phyloP scores from a whole-genome alignment of 2,797 vertebrate species.

The Caiman crocodilus region DNA sequence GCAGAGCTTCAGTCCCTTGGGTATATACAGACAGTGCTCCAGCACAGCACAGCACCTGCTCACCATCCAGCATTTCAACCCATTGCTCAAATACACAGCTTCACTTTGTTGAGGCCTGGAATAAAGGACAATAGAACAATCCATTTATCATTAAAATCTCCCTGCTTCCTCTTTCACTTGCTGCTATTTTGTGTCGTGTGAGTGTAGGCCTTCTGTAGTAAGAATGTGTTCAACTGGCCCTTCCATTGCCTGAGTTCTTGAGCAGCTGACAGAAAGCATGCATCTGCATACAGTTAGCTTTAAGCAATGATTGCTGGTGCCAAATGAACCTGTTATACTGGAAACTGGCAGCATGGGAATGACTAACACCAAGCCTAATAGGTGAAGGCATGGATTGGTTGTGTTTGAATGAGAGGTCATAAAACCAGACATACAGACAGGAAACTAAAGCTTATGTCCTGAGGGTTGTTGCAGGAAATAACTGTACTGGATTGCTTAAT shows the following conservation, averaged over 20 bases:
- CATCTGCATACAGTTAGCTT: background rate
- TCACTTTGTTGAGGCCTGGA: background rate
- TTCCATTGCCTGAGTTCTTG: background rate
- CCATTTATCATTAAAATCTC: background rate
- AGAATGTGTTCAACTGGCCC: no score
- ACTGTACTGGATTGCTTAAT: background rate
- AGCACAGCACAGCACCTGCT: background rate
- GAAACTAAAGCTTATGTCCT: accelerated
- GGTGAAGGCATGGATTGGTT: background rate
- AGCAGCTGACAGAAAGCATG: background rate
- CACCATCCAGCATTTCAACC: background rate
- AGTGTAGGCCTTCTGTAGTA: background rate
- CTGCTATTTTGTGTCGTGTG: background rate
- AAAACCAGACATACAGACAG: background rate
- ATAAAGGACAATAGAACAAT: background rate
- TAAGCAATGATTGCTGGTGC: background rate
- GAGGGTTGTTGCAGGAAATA: background rate
- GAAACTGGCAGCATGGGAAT: background rate
- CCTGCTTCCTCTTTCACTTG: background rate
- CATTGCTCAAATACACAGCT: background rate
- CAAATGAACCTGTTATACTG: background rate
- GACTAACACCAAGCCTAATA: background rate
- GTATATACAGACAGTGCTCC: no score
- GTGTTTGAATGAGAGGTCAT: background rate
- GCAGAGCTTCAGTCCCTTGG: background rate